These are phyloP conservation scores for Cheilosia urbana DNA, from an alignment of 2,888 invertebrate genomes.

Conservation along the genomic window DNA sequence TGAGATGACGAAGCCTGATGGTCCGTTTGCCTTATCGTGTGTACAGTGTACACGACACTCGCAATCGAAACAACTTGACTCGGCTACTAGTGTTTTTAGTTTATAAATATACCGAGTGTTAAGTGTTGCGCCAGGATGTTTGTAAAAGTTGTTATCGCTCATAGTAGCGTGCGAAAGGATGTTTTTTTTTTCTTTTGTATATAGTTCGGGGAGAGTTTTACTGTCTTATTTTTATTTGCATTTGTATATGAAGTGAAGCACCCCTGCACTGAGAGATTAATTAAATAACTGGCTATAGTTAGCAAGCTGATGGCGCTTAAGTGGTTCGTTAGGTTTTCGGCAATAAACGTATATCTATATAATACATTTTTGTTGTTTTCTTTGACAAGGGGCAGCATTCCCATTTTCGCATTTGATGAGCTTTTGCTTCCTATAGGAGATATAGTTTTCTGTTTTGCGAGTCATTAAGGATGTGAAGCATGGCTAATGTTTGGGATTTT, in stretches of 20 bases:
- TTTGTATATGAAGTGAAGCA: constrained; percentile 27
- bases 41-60: neutral
- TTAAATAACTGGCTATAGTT: constrained; percentile 62
- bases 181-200: constrained; percentile 36
- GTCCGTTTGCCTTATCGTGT: constrained; percentile 18
- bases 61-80: too few species aligned
- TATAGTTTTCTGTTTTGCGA: neutral
- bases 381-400: neutral
- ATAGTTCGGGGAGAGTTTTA: neutral
- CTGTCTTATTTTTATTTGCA: constrained; percentile 1
- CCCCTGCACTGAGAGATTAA: constrained; percentile 28
- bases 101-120: constrained; percentile 50
- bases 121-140: constrained; percentile 49
- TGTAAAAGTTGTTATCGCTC: constrained; percentile 56
- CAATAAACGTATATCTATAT: too few species aligned
- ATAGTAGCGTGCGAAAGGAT: constrained; percentile 30
- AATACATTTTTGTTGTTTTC: neutral
- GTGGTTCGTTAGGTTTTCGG: constrained; percentile 51
- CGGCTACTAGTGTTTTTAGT: constrained; percentile 2
- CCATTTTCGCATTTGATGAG: constrained; percentile 10
- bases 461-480: constrained; percentile 15
- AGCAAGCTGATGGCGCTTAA: constrained; percentile 50
- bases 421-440: neutral
- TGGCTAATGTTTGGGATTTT: neutral
- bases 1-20: neutral